Conservation (phyloP, 2,113 vertebrate genomes). For the Thunnus maccoyii region DNA sequence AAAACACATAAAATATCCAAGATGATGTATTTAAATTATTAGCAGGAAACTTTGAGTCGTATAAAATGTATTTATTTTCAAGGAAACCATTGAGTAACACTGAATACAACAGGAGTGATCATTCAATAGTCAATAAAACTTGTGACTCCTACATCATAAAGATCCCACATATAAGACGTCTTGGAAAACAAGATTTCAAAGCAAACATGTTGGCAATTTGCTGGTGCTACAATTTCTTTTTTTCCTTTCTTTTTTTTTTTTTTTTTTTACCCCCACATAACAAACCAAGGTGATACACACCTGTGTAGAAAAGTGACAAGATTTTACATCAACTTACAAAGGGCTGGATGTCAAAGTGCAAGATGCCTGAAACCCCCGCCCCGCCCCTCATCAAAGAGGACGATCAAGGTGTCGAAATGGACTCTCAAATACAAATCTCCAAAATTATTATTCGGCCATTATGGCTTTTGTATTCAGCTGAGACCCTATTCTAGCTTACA, state of each 20-base stretch:
- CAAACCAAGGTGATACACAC: conserved; percentile 72
- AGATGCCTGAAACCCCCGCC: conserved; percentile 61
- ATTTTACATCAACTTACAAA: conserved; percentile 80
- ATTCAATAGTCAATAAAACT: conserved; percentile 81
- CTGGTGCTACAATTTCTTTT: conserved; percentile 77
- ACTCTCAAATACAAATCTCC: conserved; percentile 75
- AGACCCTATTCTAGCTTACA: conserved; percentile 69
- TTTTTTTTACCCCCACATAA: conserved; percentile 40
- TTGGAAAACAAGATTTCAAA: conserved; percentile 77
- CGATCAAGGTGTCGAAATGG: conserved; percentile 50
- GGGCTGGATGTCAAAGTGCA: conserved; percentile 82
- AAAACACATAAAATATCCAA: no score
- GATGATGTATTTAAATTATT: neutral
- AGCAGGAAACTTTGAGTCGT: conserved; percentile 38
- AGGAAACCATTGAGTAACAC: conserved; percentile 83
- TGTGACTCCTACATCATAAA: conserved; percentile 72
- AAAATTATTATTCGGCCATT: conserved; percentile 73
- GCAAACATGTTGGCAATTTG: conserved; percentile 80
- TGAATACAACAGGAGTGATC: conserved; percentile 84
- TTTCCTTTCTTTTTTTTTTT: conserved; percentile 1
- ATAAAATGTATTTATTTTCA: conserved; percentile 83
- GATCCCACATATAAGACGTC: conserved; percentile 76
- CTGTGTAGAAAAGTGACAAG: conserved; percentile 80
- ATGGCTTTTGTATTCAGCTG: conserved; percentile 80
- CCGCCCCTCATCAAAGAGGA: conserved; percentile 40